These are phyloP conservation scores for Laspeyria flexula DNA, from an alignment of 2,888 invertebrate species.

Conservation along the genomic window DNA sequence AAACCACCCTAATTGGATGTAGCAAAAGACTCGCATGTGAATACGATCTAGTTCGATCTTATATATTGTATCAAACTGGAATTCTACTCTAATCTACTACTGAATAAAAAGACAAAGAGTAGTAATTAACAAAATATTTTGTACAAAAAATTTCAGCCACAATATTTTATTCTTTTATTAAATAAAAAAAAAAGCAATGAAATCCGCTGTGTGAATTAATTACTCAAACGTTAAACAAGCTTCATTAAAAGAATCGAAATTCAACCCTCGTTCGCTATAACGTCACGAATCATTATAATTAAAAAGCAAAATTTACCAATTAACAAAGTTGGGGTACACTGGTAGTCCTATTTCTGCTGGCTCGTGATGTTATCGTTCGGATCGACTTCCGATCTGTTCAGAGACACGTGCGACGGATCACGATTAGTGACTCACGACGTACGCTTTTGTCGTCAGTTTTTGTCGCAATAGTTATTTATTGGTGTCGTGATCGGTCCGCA, in stretches of 20 bases:
- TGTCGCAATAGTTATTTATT: slow-evolving; percentile 50
- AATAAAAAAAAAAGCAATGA: slow-evolving; percentile 29
- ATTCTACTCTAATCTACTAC: no score
- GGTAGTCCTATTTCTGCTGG: slow-evolving; percentile 25
- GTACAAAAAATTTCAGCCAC: background rate
- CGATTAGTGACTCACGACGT: slow-evolving; percentile 42
- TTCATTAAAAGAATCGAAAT: slow-evolving; percentile 45
- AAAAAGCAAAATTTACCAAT: slow-evolving; percentile 48
- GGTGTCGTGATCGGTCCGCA: slow-evolving; percentile 41
- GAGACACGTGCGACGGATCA: slow-evolving; percentile 46
- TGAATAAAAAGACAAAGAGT: no score
- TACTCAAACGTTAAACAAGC: slow-evolving; percentile 36
- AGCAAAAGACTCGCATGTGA: no score
- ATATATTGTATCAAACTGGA: no score
- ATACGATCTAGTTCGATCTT: no score
- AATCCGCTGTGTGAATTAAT: slow-evolving; percentile 37
- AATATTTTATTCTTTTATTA: slow-evolving; percentile 23
- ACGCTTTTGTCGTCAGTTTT: slow-evolving; percentile 48
- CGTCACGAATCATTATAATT: slow-evolving; percentile 46
- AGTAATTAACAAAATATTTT: slow-evolving; percentile 2
- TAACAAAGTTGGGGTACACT: slow-evolving; percentile 24
- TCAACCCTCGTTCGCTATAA: slow-evolving; percentile 40
- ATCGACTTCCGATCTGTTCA: slow-evolving; percentile 44
- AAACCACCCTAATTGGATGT: no score
- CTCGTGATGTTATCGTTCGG: slow-evolving; percentile 42